Evolutionary conservation across 2,113 vertebrate genomes (phyloP), one percentile per base, ranked within the genome.

Genomic region (Ochotona princeps): DNA sequence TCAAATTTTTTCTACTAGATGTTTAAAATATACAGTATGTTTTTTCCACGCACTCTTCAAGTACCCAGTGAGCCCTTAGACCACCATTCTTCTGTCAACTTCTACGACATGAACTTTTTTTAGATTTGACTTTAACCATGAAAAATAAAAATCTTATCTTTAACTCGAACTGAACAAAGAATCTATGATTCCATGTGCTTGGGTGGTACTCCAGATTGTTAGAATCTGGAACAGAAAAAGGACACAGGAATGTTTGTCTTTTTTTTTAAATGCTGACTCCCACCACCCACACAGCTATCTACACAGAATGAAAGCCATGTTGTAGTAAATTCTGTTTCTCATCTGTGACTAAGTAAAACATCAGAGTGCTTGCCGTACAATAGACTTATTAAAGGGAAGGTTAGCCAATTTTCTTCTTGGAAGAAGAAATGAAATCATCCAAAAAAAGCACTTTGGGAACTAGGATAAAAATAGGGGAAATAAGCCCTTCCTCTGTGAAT

Each of bases 351-450:
- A 75, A 92, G 47, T 5, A 30, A 76, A 67, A 28, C 63, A 38
- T 21, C 21, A 21, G 60, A 85, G 38, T 51, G 32, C 30, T 51
- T 67, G 28, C 61, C 25, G 18, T 75, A 66, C 4, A 13, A 38
- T 79, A 57, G 5, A 91, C 49, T 57, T 90, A 60, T 94, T 80
- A 66, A 90, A 57, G 85, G 38, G 87, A 93, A 95, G 49, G 17
- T 61, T 78, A 87, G 70, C 65, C 66, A 5, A 0, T n/a, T 83
- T 89, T 90, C 90, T 96, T 94, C 97, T 95, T 88, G 92, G 95
- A 81, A 97, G 96, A 97, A 96, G 87, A 97, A 97, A 97, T 97
- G 94, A 97, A 97, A 97, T 97, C 89, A 86, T 84, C 94, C 66
- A 74, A 67, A 96, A 97, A 97, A 96, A 80, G 76, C 96, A 83